A percentile compares a stretch with the other conserved stretches of the same genome.
Conservation (phyloP, 2,797 vertebrate species). For the Merluccius polli region DNA sequence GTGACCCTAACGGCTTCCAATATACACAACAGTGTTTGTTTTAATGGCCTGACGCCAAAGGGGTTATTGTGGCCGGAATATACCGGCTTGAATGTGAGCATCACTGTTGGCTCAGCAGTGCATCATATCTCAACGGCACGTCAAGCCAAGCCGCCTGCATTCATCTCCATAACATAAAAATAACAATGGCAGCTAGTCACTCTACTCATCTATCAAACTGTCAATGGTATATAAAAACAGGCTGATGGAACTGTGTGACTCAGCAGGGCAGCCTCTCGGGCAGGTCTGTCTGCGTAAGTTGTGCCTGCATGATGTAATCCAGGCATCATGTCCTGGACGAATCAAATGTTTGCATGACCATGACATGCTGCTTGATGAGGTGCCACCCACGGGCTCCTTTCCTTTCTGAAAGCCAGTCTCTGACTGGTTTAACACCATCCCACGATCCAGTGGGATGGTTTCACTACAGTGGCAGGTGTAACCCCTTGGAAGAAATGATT, state of each 20-base stretch:
- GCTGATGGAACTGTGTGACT: neutral
- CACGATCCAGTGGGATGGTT: neutral
- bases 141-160: neutral
- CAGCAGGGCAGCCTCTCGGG: neutral
- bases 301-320: neutral
- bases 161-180: constrained; percentile 5
- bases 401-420: neutral
- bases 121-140: neutral
- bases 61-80: neutral
- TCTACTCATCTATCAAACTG: neutral
- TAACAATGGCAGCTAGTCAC: constrained; percentile 1
- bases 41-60: too few species aligned
- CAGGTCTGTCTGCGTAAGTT: neutral
- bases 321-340: neutral
- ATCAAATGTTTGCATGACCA: neutral
- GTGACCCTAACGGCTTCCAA: neutral
- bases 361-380: neutral
- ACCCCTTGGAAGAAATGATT: neutral
- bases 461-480: neutral
- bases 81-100: neutral
- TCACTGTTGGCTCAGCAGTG: neutral
- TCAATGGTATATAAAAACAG: neutral
- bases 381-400: neutral
- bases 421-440: neutral
- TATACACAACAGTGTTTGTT: too few species aligned